Evolutionary conservation across 2,888 invertebrate genomes (phyloP).

Genomic region (Cotesia congregata): DNA sequence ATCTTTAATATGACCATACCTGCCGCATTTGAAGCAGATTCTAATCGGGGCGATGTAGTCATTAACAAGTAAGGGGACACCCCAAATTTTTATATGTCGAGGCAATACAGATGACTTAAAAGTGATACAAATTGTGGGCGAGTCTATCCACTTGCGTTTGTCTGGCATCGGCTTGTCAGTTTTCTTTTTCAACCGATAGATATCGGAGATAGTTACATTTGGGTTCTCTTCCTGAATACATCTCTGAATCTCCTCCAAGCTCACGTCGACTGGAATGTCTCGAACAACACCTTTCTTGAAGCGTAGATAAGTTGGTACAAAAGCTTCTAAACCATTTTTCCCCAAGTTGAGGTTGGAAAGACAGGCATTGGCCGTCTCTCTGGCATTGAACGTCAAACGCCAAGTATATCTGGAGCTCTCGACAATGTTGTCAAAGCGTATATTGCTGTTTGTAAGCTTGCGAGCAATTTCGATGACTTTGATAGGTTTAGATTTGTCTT

Average conservation of each 20-base stretch:
- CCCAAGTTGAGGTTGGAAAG: conserved; percentile 14
- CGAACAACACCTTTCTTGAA: conserved; percentile 22
- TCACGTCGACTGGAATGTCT: conserved; percentile 4
- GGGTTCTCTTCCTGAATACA: neutral
- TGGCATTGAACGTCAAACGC: conserved; percentile 25
- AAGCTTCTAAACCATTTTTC: conserved; percentile 14
- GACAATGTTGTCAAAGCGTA: neutral
- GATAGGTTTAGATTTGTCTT: too few species aligned
- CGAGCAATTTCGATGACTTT: neutral
- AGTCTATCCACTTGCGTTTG: neutral
- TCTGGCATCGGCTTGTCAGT: too few species aligned
- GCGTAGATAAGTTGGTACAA: conserved; percentile 19
- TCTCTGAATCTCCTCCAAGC: conserved; percentile 4
- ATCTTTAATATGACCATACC: neutral
- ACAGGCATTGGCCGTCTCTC: conserved; percentile 29
- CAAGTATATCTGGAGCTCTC: neutral
- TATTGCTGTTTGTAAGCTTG: neutral
- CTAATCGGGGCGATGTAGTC: conserved; percentile 2
- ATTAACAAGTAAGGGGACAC: neutral
- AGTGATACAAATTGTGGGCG: conserved; percentile 9
- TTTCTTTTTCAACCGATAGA: conserved; percentile 14
- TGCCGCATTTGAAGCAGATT: conserved; percentile 30
- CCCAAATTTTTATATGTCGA: conserved; percentile 11
- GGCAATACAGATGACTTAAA: conserved; percentile 20
- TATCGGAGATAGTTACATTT: neutral